Evolutionary conservation across 2,113 vertebrate species (phyloP), one percentile per base, ranked within the genome.

Genomic region (Corythaeola cristata): DNA sequence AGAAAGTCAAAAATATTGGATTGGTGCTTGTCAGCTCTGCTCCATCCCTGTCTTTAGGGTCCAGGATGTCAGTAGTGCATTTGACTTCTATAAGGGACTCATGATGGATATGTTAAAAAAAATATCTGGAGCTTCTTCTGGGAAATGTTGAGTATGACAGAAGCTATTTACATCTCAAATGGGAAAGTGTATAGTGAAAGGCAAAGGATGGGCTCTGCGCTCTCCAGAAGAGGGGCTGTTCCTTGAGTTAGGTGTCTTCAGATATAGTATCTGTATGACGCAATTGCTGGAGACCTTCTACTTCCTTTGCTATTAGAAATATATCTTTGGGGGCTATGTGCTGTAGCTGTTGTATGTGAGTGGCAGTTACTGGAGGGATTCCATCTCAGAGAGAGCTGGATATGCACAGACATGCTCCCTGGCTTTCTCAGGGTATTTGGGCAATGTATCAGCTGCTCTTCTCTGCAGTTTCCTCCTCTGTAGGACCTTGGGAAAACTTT

Each of bases 181-280:
- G 24, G 20, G 55, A 12, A 55, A 55, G 20, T 26, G 6, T 21
- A 19, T 19, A 22, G 39, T 1, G 1, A 44, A 67, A 44, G 41
- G 62, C 41, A 32, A 44, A 39, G 23, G 6, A 39, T 23, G 12
- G 21, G 53, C 18, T 60, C n/a, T 2, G 8, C 0, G 0, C 13
- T 15, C 8, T 49, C 41, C 12, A 7, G 62, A 58, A 69, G 17
- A 2, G 3, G 30, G 33, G 18, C 50, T 85, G 30, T 41, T 30
- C 18, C 30, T 64, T 27, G 49, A 52, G 30, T 32, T 59, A 20
- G 37, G 12, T 35, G 21, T 64, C 12, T n/a, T 37, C 32, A 33
- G 24, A 8, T 27, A 16, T 2, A 6, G 3, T 14, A 17, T 11
- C 14, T 41, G 8, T 32, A 11, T 11, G 28, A 22, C 66, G 71